Base-by-base conservation (phyloP, 2,113 vertebrate species). In the Paratilapia polleni region DNA sequence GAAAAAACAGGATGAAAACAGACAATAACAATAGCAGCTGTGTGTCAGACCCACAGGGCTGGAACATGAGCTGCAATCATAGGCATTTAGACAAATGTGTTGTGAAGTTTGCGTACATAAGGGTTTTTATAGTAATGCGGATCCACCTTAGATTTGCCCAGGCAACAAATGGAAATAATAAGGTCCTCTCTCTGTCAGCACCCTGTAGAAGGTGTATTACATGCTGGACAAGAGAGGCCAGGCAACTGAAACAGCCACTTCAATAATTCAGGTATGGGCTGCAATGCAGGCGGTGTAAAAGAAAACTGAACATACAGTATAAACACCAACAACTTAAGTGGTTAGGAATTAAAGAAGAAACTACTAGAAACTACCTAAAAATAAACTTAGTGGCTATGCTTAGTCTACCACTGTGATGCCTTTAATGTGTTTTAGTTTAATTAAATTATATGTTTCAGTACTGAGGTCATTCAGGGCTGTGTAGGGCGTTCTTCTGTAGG, bases 251-350 rank as follows among this genome's bases (percentile, higher is more conserved):
- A 92, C 90, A 63, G 79, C 70, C 78, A 60, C 90, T 82, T 95
- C 78, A 96, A 95, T 95, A 84, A 96, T 95, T 95, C 85, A 96
- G 80, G 76, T 56, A 64, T 43, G 77, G 61, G 73, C 77, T 75
- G 90, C 86, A 31, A 47, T 20, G 83, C 73, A 83, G 74, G 54
- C 5, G 38, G 49, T 54, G 66, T 19, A 15, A 59, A 26, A 49
- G 38, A 38, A 77, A 82, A 86, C 14, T 31, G 15, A 60, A 78
- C 64, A 43, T 58, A 43, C 41, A 78, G 26, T 52, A 52, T 31
- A 52, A 73, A 83, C 41, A 58, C 54, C 3, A 74, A 36, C 56
- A 77, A 10, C 5, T 17, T 56, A 60, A 24, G 11, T 8, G 1
- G n/a, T 28, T 24, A 28, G 36, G n/a, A 60, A 36, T 13, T 28